These are phyloP conservation scores for Tringa solitaria DNA, from an alignment of 2,113 vertebrate species.

Conservation along the genomic window DNA sequence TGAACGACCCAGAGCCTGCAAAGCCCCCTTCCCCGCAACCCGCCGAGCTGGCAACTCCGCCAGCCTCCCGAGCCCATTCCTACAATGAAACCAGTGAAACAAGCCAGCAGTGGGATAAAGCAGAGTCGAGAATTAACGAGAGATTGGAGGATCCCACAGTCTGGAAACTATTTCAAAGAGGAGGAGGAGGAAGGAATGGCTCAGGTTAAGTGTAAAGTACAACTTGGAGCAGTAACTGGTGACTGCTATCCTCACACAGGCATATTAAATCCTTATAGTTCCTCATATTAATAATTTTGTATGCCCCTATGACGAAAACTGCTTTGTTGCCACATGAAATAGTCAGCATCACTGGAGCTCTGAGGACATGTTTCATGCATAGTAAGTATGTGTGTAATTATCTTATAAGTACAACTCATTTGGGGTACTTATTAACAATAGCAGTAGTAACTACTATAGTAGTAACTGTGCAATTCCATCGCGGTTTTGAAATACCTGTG, in stretches of 20 bases:
- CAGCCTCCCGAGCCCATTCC: not conserved
- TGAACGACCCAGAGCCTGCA: rapidly evolving
- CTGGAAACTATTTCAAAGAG: not conserved
- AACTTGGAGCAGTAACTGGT: not conserved
- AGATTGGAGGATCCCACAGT: not conserved
- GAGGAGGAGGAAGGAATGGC: not conserved
- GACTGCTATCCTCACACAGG: not conserved
- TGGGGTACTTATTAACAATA: not conserved
- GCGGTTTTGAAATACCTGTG: not conserved
- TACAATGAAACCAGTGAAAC: not conserved
- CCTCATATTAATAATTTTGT: not conserved
- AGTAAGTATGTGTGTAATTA: not conserved
- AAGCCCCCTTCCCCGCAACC: not conserved
- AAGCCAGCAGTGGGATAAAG: not conserved
- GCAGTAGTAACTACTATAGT: not conserved
- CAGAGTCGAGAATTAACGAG: not conserved
- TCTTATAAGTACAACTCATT: not conserved
- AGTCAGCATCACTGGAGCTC: not conserved
- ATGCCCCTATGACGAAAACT: not conserved
- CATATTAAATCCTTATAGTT: not conserved
- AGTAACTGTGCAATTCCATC: not conserved
- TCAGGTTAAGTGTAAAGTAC: not conserved
- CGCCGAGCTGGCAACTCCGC: not conserved
- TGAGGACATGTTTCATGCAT: not conserved
- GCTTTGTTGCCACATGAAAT: not conserved